Conservation (phyloP, 37 sponge, comb jelly and placozoan species). For the Chondrosia reniformis region DNA sequence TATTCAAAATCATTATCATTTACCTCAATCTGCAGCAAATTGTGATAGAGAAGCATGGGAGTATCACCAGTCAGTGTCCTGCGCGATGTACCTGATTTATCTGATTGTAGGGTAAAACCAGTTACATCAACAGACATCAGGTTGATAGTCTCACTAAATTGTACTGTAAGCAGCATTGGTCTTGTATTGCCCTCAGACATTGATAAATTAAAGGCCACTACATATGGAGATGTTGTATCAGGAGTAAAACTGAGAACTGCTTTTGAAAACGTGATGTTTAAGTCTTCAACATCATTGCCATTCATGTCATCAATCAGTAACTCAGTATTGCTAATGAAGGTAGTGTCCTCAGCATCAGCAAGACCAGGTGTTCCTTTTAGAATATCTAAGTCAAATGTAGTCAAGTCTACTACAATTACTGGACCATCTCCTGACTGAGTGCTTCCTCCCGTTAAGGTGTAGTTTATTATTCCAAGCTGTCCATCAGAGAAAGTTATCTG, state of each 20-base stretch:
- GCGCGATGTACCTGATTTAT: neutral
- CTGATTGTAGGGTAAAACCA: conserved; percentile 49
- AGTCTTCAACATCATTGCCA: conserved; percentile 25
- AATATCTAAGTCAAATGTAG: conserved; percentile 55
- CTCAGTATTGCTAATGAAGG: conserved; percentile 42
- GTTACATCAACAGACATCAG: conserved; percentile 45
- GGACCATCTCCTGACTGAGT: conserved; percentile 56
- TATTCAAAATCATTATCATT: conserved; percentile 51
- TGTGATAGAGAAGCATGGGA: conserved; percentile 32
- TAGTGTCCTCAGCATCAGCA: conserved; percentile 26
- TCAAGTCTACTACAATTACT: conserved; percentile 43
- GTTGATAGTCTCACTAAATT: conserved; percentile 75
- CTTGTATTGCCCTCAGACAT: conserved; percentile 66
- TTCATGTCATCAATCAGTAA: conserved; percentile 56
- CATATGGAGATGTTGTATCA: conserved; percentile 55
- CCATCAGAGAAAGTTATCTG: conserved; percentile 55
- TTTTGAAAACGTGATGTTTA: conserved; percentile 30
- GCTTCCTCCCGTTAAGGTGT: conserved; percentile 47
- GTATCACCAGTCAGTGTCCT: conserved; percentile 35
- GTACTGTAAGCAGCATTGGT: conserved; percentile 62
- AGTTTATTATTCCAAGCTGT: conserved; percentile 15
- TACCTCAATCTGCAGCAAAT: conserved; percentile 56
- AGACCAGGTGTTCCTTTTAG: conserved; percentile 48
- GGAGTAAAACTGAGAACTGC: conserved; percentile 23
- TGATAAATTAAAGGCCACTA: conserved; percentile 65